Percentiles rank a stretch among this genome's conserved stretches.
Evolutionary conservation across 2,888 invertebrate genomes (phyloP).

Genomic region (Aplocera efformata): DNA sequence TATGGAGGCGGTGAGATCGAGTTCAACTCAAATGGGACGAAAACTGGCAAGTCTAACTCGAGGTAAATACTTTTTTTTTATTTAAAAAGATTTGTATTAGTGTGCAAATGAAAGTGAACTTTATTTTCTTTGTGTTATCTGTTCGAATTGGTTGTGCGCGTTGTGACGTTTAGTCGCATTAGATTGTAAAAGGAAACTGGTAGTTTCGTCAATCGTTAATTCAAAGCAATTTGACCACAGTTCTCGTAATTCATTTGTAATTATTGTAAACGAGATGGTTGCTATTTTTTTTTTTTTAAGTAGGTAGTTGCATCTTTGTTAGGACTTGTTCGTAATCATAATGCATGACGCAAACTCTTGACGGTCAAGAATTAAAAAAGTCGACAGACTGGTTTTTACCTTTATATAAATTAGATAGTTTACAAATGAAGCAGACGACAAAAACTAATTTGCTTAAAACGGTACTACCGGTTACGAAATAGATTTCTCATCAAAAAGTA

Average conservation of each 20-base stretch:
- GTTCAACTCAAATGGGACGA: conserved; percentile 64
- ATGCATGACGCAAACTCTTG: conserved; percentile 23
- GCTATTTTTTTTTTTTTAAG: conserved; percentile 6
- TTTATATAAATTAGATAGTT: no score
- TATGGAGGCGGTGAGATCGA: conserved; percentile 68
- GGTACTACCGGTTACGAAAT: no score
- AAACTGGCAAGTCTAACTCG: conserved; percentile 65
- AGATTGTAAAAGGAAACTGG: conserved; percentile 24
- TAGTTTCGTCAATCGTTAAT: conserved; percentile 25
- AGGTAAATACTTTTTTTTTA: conserved; percentile 55
- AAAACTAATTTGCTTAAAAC: no score
- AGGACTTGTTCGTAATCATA: conserved; percentile 24
- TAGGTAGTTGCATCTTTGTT: conserved; percentile 18
- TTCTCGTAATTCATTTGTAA: conserved; percentile 16
- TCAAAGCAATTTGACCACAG: conserved; percentile 19
- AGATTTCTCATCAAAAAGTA: no score
- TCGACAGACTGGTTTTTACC: conserved; percentile 8
- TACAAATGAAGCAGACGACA: no score
- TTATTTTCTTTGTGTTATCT: conserved; percentile 8
- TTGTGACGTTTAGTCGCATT: conserved; percentile 11
- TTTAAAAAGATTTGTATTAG: conserved; percentile 11
- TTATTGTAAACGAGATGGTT: conserved; percentile 13
- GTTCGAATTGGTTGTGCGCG: background rate
- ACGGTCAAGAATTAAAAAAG: conserved; percentile 17
- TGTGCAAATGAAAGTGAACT: conserved; percentile 8